These are phyloP conservation scores for Capitulum mitella DNA, from an alignment of 2,888 invertebrate species.

Conservation along the genomic window DNA sequence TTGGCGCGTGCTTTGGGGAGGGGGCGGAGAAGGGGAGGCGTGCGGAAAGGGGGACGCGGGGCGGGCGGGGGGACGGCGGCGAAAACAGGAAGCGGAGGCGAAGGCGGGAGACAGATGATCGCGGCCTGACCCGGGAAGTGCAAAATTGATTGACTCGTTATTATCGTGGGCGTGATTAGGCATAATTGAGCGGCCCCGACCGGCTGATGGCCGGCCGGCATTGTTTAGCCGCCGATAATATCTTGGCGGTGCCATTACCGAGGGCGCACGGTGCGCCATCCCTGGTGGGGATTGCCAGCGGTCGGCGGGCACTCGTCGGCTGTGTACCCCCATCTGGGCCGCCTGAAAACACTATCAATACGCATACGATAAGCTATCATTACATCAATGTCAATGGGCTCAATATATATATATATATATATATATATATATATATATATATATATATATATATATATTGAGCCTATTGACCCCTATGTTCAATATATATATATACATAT, in stretches of 20 bases:
- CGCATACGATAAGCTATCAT: no score
- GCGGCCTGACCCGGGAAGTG: background rate
- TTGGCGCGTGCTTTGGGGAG: background rate
- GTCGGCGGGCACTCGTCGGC: background rate
- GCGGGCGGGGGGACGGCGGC: background rate
- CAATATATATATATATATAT: no score
- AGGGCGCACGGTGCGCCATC: no score
- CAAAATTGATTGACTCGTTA: slow-evolving; percentile 15
- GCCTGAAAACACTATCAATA: no score
- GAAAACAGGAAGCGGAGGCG: slow-evolving; percentile 2
- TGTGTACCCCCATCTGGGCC: no score
- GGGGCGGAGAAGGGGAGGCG: background rate
- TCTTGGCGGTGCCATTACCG: no score
- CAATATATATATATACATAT: no score
- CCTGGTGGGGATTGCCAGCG: no score
- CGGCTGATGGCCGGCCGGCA: background rate
- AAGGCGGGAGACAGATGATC: background rate
- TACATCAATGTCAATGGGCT: no score
- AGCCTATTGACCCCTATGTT: no score
- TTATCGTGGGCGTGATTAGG: background rate
- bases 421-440: no score
- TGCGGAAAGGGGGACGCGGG: background rate
- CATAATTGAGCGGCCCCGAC: background rate
- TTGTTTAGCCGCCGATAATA: background rate
- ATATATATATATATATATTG: no score